These are phyloP conservation scores for Aphelenchoides fujianensis DNA, from an alignment of 1,140 invertebrate genomes.

Conservation along the genomic window DNA sequence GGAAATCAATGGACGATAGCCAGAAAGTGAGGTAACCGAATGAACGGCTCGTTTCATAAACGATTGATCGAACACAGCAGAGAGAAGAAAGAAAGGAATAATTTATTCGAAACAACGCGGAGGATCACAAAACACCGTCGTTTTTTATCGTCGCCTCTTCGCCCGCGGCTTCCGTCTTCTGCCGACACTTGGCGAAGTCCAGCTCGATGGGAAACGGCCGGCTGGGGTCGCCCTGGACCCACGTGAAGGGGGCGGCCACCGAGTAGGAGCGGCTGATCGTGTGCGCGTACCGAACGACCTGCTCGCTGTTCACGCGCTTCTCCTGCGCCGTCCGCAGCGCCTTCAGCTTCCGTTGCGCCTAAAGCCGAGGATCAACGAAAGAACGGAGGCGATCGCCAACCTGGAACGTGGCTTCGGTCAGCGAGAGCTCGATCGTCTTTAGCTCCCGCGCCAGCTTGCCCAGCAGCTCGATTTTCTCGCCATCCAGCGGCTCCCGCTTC, in stretches of 20 bases:
- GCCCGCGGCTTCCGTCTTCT: too few relatives aligned
- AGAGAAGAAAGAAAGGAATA: too few relatives aligned
- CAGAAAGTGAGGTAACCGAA: too few relatives aligned
- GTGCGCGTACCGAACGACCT: slow-evolving; percentile 40
- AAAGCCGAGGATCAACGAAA: slow-evolving; percentile 11
- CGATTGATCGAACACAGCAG: not conserved
- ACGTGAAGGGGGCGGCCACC: slow-evolving; percentile 35
- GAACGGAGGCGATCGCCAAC: not conserved
- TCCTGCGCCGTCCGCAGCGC: slow-evolving; percentile 45
- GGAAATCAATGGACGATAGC: too few relatives aligned
- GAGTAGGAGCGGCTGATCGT: slow-evolving; percentile 28
- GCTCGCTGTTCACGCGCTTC: slow-evolving; percentile 38
- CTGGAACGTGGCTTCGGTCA: slow-evolving; percentile 41
- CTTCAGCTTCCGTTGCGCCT: slow-evolving; percentile 45
- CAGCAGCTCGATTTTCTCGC: too few relatives aligned
- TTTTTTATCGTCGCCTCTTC: too few relatives aligned
- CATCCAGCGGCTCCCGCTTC: too few relatives aligned
- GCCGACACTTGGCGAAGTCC: too few relatives aligned
- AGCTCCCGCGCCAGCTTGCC: slow-evolving; percentile 30
- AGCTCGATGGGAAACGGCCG: slow-evolving; percentile 40
- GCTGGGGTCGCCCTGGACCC: slow-evolving; percentile 35
- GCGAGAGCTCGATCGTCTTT: slow-evolving; percentile 28
- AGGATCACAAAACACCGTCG: too few relatives aligned
- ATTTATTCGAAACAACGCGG: not conserved
- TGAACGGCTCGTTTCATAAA: not conserved